Evolutionary conservation across 2,888 invertebrate genomes (phyloP), one percentile per base, ranked within the genome.

Genomic region (Pyralis farinalis): DNA sequence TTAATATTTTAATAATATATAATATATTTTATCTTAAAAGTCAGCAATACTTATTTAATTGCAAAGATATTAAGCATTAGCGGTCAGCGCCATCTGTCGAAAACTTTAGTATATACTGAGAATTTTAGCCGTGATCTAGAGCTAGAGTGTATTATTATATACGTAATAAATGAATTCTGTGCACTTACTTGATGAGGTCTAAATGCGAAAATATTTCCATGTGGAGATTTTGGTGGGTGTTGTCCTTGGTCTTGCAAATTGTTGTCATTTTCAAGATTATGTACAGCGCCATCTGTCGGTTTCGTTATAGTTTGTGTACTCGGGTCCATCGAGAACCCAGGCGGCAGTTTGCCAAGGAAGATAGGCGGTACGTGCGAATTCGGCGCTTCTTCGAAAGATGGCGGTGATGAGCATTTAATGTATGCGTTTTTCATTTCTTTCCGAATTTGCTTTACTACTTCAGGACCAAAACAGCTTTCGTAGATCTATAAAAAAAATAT

Each of bases 391-490:
- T 78, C 79, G 46, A 79, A 66, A 72, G 84, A 69, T 78, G 91
- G 90, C 69, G 90, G 73, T 55, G 87, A 59, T 27, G 92, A 90
- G 55, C 93, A 93, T 77, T 93, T 93, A 30, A 90, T 79, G 49
- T 92, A 92, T 0, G 93, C 93, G 10, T 90, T 90, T 66, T 92
- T 92, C 88, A 93, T 91, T 75, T 93, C 93, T 68, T 90, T 90
- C 28, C 93, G 84, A 33, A 93, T 92, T 81, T 93, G 92, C 60
- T 92, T 92, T 2, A 93, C 90, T 1, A 93, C 92, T 59, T 93
- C 92, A 1, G 91, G 84, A 0, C 93, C 93, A 49, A 93, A 93
- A 63, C 93, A 93, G 58, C 93, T 93, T 74, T 93, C 93, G 60
- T 93, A 93, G 55, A 93, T 93, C 93, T 93, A 70, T 28, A 72